Conservation (phyloP, 2,113 vertebrate genomes). For the Mus pahari region DNA sequence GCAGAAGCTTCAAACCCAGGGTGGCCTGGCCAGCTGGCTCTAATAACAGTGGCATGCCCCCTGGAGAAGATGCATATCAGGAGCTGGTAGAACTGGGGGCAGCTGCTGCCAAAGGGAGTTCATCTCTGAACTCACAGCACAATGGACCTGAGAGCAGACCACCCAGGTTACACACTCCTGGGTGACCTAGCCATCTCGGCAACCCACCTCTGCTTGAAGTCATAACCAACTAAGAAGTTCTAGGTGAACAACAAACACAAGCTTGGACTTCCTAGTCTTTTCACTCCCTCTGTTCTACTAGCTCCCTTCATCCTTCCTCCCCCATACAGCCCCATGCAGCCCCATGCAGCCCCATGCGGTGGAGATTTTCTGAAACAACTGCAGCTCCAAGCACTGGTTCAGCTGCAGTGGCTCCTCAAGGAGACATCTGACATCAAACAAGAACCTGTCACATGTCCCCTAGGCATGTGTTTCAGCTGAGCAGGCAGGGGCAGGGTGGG, state of each 20-base stretch:
- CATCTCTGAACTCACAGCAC: not conserved
- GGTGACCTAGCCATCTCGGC: no score
- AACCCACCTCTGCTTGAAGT: not conserved
- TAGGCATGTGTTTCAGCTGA: not conserved
- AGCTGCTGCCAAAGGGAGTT: not conserved
- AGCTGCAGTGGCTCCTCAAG: no score
- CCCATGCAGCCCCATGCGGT: not conserved
- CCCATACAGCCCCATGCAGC: not conserved
- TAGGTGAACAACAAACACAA: not conserved
- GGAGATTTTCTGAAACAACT: not conserved
- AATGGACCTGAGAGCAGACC: not conserved
- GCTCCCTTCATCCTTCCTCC: not conserved
- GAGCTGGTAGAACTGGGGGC: not conserved
- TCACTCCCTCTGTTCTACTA: not conserved
- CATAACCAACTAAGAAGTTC: not conserved
- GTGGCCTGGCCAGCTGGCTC: not conserved
- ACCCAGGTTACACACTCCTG: fast-evolving
- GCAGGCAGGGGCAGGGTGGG: fast-evolving
- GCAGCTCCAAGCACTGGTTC: not conserved
- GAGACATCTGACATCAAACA: not conserved
- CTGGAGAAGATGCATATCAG: not conserved
- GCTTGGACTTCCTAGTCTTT: not conserved
- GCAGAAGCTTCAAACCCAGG: not conserved
- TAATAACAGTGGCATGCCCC: not conserved
- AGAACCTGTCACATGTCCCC: not conserved